phyloP scores from a whole-genome alignment of 2,797 vertebrate genomes.

The Apogon talboti region DNA sequence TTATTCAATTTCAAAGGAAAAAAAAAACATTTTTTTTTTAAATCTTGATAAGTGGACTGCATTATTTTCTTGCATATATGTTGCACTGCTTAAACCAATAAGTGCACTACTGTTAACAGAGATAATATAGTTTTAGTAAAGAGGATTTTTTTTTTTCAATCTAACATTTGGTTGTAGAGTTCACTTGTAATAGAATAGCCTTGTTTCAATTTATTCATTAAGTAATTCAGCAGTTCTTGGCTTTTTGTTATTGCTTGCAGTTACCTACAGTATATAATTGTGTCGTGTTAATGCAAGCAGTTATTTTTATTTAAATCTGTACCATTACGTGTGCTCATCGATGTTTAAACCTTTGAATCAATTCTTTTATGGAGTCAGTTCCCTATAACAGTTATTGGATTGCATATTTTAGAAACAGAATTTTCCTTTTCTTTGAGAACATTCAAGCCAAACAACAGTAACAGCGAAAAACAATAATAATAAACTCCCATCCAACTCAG shows the following conservation, averaged over 20 bases:
- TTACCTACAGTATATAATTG: conserved; percentile 79
- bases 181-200: conserved; percentile 82
- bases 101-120: conserved; percentile 91
- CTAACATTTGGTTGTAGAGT: conserved; percentile 83
- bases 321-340: conserved; percentile 79
- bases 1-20: conserved; percentile 79
- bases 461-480: conserved; percentile 74
- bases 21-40: conserved; percentile 74
- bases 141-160: conserved; percentile 74
- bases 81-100: conserved; percentile 91
- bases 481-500: conserved; percentile 62
- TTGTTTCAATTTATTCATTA: conserved; percentile 80
- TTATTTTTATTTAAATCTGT: conserved; percentile 78
- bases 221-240: conserved; percentile 79
- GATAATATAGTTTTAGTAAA: conserved; percentile 86
- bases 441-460: conserved; percentile 82
- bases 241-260: conserved; percentile 83
- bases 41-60: conserved; percentile 88
- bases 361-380: conserved; percentile 73
- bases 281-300: conserved; percentile 82
- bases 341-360: conserved; percentile 70
- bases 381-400: conserved; percentile 73
- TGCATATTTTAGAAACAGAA: conserved; percentile 72
- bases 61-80: conserved; percentile 89
- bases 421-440: conserved; percentile 68